Evolutionary conservation across 2,797 vertebrate species (phyloP), one percentile per base, ranked within the genome.

Genomic region (Eremophila alpestris): DNA sequence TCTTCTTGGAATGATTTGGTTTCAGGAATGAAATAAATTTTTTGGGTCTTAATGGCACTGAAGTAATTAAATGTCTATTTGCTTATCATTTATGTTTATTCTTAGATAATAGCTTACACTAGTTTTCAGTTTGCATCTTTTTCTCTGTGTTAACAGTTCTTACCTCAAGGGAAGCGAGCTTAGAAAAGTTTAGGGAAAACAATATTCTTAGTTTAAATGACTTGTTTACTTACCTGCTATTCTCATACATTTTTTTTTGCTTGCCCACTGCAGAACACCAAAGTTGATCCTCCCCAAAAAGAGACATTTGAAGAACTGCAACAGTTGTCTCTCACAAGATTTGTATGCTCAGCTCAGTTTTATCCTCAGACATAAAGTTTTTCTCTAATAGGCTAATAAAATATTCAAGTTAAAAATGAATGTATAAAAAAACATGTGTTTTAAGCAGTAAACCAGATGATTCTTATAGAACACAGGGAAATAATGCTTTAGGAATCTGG

Each of bases 21-120:
- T 92, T 79, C 59, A 82, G 55, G 51, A 90, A 11, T 55, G 48
- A 83, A 87, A 92, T 68, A 84, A 84, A 90, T 89, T 56, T 52
- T 90, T 86, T 67, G 29, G 64, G 19, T 68, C 46, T 82, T 90
- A 84, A 75, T 91, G 70, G 76, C 17, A 87, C 21, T n/a, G 40
- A 75, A 71, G 16, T 64, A 86, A 92, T 89, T 76, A 82, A 75
- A 91, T 58, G 7, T 75, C 34, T 84, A 65, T 87, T 92, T 84
- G 43, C 10, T 94, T 82, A 56, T 84, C 19, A 40, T 88, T 86
- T 70, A n/a, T 54, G 9, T 41, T 89, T 78, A 52, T 67, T 83
- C 38, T 90, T 64, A 58, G 43, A 30, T 75, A 75, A 84, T 36
- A 92, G 13, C 4, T 87, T 81, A 54, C 16, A 45, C 17, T 43